These are phyloP conservation scores for Hypomesus transpacificus DNA, from an alignment of 2,113 vertebrate species.

Conservation along the genomic window DNA sequence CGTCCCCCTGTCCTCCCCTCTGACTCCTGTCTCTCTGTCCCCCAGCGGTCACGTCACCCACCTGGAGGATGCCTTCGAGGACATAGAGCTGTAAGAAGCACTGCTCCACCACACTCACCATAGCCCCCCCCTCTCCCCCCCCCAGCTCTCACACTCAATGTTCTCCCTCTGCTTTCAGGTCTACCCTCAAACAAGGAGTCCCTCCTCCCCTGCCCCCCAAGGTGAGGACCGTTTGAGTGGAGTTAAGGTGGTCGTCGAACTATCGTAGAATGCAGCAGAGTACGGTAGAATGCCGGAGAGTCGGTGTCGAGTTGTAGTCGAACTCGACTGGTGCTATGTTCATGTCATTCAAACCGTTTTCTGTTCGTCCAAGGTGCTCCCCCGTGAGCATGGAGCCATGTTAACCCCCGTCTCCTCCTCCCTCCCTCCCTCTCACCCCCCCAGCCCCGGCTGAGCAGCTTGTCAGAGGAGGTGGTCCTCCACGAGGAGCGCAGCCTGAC, in stretches of 20 bases:
- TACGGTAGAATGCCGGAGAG: no score
- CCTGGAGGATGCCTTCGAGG: conserved; percentile 79
- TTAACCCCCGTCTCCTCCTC: neutral
- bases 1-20: neutral
- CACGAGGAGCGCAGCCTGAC: conserved; percentile 84
- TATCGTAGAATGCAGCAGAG: no score
- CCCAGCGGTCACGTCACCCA: conserved; percentile 79
- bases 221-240: conserved; percentile 64
- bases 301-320: no score
- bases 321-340: no score
- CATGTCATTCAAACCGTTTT: no score
- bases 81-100: conserved; percentile 83
- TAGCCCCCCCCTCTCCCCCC: neutral
- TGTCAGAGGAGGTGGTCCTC: conserved; percentile 79
- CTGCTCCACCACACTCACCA: neutral
- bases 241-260: no score
- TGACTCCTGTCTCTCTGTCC: conserved; percentile 1
- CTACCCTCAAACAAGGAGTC: conserved; percentile 82
- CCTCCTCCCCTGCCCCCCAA: conserved; percentile 94
- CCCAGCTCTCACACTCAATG: neutral
- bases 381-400: no score
- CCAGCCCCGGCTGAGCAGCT: conserved; percentile 82
- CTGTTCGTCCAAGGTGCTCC: no score
- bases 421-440: conserved; percentile 11
- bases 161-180: conserved; percentile 63